A percentile compares a stretch with the other conserved stretches of the same genome.
Conservation (phyloP, 2,888 invertebrate species). For the Brachypterus glaber region DNA sequence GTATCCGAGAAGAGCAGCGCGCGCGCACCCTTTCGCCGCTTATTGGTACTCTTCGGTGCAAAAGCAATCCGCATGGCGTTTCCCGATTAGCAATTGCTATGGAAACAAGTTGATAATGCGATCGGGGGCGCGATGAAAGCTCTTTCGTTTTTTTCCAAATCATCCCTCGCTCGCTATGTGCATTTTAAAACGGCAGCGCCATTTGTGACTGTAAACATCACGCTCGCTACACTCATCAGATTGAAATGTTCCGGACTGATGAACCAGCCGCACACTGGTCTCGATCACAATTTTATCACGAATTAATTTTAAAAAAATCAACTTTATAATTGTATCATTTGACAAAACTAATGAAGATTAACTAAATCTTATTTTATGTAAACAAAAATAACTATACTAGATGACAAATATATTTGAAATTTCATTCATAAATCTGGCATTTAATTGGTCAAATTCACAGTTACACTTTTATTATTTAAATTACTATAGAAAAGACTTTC, state of each 20-base stretch:
- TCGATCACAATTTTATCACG: too few relatives aligned
- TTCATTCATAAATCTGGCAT: too few relatives aligned
- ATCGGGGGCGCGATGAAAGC: conserved; percentile 33
- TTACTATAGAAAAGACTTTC: too few relatives aligned
- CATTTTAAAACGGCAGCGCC: conserved; percentile 39
- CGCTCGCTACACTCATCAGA: conserved; percentile 30
- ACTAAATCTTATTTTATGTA: too few relatives aligned
- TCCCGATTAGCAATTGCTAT: conserved; percentile 51
- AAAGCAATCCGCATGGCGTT: conserved; percentile 40
- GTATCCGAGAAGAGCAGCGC: not conserved
- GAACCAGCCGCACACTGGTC: conserved; percentile 36
- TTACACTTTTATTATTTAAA: too few relatives aligned
- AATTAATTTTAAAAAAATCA: too few relatives aligned
- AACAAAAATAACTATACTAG: too few relatives aligned
- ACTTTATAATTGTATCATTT: too few relatives aligned
- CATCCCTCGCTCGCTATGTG: conserved; percentile 26
- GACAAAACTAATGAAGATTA: too few relatives aligned
- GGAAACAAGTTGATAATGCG: conserved; percentile 51
- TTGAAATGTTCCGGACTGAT: conserved; percentile 44
- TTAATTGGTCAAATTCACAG: too few relatives aligned
- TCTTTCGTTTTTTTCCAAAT: conserved; percentile 37
- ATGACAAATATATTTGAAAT: too few relatives aligned
- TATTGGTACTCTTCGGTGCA: conserved; percentile 38
- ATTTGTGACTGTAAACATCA: conserved; percentile 43
- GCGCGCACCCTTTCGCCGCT: not conserved